These are phyloP conservation scores for Microplitis deprimator DNA, from an alignment of 2,888 invertebrate genomes.

Conservation along the genomic window DNA sequence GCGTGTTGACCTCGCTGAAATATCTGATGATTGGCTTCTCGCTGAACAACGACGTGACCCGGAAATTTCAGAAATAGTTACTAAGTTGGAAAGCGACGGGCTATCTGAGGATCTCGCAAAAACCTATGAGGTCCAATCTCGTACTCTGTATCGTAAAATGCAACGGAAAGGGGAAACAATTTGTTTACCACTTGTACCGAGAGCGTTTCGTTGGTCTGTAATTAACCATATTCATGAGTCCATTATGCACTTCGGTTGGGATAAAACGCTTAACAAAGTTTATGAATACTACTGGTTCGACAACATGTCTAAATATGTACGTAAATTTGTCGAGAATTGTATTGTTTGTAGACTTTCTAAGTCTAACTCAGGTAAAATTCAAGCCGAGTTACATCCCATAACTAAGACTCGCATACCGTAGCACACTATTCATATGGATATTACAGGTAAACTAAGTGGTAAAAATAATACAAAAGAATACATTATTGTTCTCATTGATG, in stretches of 20 bases:
- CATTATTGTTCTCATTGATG: no score
- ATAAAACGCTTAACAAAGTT: neutral
- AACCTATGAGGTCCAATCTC: conserved; percentile 18
- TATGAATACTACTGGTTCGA: conserved; percentile 35
- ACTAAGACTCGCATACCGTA: no score
- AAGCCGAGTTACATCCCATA: no score
- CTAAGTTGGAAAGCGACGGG: conserved; percentile 21
- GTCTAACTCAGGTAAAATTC: no score
- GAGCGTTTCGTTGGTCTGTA: conserved; percentile 37
- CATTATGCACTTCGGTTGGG: no score
- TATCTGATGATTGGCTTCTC: conserved; percentile 27
- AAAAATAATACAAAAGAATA: no score
- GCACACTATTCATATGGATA: no score
- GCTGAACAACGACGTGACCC: no score
- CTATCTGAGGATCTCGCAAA: conserved; percentile 19
- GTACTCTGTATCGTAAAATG: conserved; percentile 29
- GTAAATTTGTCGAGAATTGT: no score
- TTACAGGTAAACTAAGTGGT: no score
- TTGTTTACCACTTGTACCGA: conserved; percentile 23
- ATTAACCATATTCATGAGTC: conserved; percentile 37
- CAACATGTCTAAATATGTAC: no score
- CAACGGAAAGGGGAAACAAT: conserved; percentile 25
- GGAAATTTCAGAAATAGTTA: conserved; percentile 28
- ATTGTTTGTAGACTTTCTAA: no score
- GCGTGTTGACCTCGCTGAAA: conserved; percentile 21